A percentile compares a stretch with the other conserved stretches of the same genome.
phyloP scores from a whole-genome alignment of 2,113 vertebrate species.

The Argyrosomus japonicus region DNA sequence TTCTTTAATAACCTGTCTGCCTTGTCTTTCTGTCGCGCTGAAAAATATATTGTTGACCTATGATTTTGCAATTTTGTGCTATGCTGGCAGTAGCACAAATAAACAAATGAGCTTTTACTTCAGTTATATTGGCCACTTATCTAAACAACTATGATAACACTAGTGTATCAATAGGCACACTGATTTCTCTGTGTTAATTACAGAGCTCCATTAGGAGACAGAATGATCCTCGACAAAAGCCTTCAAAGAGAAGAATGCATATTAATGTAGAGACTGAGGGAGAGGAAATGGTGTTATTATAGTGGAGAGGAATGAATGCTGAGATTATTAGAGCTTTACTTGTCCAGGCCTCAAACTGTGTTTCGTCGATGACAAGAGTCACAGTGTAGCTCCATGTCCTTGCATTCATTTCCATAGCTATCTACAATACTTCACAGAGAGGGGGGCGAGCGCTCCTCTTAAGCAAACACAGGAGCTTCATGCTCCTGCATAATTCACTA shows the following conservation, averaged over 20 bases:
- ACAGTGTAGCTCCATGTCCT: constrained; percentile 54
- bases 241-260: constrained; percentile 41
- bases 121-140: constrained; percentile 42
- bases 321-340: constrained; percentile 52
- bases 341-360: constrained; percentile 36
- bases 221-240: constrained; percentile 44
- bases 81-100: constrained; percentile 16
- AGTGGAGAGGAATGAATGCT: constrained; percentile 24
- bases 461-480: constrained; percentile 61
- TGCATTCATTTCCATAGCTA: constrained; percentile 66
- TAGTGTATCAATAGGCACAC: neutral
- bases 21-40: neutral
- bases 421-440: constrained; percentile 48
- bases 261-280: constrained; percentile 38
- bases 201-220: constrained; percentile 45
- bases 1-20: constrained; percentile 20
- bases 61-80: constrained; percentile 8
- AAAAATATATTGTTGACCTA: constrained; percentile 10
- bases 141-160: constrained; percentile 45
- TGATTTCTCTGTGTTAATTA: constrained; percentile 63
- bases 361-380: constrained; percentile 20
- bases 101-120: constrained; percentile 40
- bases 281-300: constrained; percentile 33
- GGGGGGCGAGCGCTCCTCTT: constrained; percentile 19
- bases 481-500: constrained; percentile 70